Conservation (phyloP, 2,888 invertebrate genomes). For the Zeuzera pyrina region DNA sequence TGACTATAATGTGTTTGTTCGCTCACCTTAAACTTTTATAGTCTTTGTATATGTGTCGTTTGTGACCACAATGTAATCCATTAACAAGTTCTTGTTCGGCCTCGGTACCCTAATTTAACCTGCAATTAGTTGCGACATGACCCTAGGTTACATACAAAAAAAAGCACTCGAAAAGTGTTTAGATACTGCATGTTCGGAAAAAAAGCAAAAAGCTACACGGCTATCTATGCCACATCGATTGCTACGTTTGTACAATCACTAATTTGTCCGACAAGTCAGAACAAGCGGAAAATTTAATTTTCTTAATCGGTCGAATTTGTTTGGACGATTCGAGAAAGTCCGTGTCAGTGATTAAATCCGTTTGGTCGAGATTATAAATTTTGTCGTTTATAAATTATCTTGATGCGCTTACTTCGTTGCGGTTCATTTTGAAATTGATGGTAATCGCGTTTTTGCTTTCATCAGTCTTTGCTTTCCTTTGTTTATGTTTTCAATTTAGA, state of each 20-base stretch:
- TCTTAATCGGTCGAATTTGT: constrained; percentile 42
- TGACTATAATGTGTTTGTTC: too few species aligned
- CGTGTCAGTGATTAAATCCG: constrained; percentile 31
- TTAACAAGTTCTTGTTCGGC: constrained; percentile 32
- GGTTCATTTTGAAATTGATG: too few species aligned
- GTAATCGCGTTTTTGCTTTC: too few species aligned
- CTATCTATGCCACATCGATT: not conserved
- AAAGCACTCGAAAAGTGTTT: not conserved
- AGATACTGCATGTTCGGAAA: not conserved
- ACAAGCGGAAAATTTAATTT: constrained; percentile 41
- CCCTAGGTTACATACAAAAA: constrained; percentile 8
- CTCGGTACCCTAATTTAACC: constrained; percentile 21
- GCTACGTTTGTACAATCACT: constrained; percentile 17
- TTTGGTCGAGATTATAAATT: constrained; percentile 38
- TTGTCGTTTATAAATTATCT: constrained; percentile 29
- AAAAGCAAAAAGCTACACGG: not conserved
- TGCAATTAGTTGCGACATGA: constrained; percentile 14
- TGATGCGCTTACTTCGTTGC: constrained; percentile 21
- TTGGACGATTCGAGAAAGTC: constrained; percentile 27
- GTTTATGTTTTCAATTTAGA: too few species aligned
- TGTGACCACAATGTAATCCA: constrained; percentile 34
- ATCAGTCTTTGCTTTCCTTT: too few species aligned
- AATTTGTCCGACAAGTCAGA: constrained; percentile 31
- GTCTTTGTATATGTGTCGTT: constrained; percentile 17
- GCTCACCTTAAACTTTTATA: constrained; percentile 21